Conservation (phyloP, 2,888 invertebrate genomes). For the Falcaria lacertinaria region DNA sequence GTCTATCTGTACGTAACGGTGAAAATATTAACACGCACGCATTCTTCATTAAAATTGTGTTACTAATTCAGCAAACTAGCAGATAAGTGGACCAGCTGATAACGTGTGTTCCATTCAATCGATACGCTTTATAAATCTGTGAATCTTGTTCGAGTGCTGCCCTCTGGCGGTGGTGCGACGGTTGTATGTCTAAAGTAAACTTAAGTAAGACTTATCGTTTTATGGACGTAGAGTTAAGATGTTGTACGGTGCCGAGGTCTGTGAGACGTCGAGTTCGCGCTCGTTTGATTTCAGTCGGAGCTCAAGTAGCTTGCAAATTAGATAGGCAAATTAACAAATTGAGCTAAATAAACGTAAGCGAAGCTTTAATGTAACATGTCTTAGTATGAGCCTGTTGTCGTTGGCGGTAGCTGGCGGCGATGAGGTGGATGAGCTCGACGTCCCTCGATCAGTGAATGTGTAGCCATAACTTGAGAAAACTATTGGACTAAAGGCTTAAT, state of each 20-base stretch:
- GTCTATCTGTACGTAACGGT: too few species aligned
- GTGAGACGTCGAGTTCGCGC: slow-evolving; percentile 50
- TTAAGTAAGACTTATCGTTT: slow-evolving; percentile 50
- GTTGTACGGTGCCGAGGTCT: slow-evolving; percentile 64
- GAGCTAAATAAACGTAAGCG: slow-evolving; percentile 63
- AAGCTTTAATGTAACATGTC: slow-evolving; percentile 69
- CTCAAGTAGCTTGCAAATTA: slow-evolving; percentile 69
- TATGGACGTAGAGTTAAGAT: slow-evolving; percentile 49
- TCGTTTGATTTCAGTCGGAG: slow-evolving; percentile 44
- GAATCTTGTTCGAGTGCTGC: slow-evolving; percentile 41
- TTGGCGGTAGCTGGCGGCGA: slow-evolving; percentile 27
- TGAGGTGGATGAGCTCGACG: slow-evolving; percentile 48
- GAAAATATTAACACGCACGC: too few species aligned
- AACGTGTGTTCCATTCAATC: slow-evolving; percentile 48
- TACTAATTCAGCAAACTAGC: too few species aligned
- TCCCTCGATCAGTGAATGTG: slow-evolving; percentile 31
- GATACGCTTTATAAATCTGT: slow-evolving; percentile 70
- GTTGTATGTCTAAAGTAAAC: slow-evolving; percentile 55
- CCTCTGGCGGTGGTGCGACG: slow-evolving; percentile 45
- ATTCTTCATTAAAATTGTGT: too few species aligned
- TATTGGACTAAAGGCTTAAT: too few species aligned
- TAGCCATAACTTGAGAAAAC: slow-evolving; percentile 15
- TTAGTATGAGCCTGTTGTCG: slow-evolving; percentile 39
- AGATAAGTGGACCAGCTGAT: not conserved
- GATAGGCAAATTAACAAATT: slow-evolving; percentile 79